These are phyloP conservation scores for Thecophora atra DNA, from an alignment of 2,888 invertebrate genomes.

Conservation along the genomic window DNA sequence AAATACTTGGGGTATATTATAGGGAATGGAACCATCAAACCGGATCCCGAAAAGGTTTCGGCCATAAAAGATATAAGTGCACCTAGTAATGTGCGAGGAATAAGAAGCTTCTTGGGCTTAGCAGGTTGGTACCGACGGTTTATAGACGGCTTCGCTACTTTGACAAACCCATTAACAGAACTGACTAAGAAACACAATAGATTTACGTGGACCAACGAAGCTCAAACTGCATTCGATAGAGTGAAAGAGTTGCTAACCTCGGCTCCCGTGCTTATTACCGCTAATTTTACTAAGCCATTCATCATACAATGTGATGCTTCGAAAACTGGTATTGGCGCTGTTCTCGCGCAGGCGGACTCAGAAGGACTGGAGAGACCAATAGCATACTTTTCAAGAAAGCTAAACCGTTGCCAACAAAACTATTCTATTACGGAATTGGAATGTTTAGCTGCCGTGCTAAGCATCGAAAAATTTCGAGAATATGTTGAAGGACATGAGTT, in stretches of 20 bases:
- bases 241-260: conserved; percentile 34
- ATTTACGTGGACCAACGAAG: conserved; percentile 38
- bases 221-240: conserved; percentile 35
- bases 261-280: conserved; percentile 40
- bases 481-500: conserved; percentile 20
- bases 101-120: conserved; percentile 42
- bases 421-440: conserved; percentile 29
- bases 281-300: conserved; percentile 40
- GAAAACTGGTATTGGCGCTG: conserved; percentile 35
- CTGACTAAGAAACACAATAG: conserved; percentile 25
- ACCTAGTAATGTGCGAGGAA: conserved; percentile 37
- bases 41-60: conserved; percentile 41
- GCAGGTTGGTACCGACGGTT: conserved; percentile 44
- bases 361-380: conserved; percentile 35
- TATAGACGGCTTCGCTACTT: conserved; percentile 28
- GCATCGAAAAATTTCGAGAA: conserved; percentile 23
- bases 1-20: conserved; percentile 42
- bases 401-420: conserved; percentile 40
- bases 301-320: conserved; percentile 38
- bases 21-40: conserved; percentile 40
- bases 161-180: conserved; percentile 38
- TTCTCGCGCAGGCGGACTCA: conserved; percentile 34
- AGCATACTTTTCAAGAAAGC: conserved; percentile 38
- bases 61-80: conserved; percentile 40
- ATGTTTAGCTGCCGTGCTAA: conserved; percentile 18